These are phyloP conservation scores for Diarsia brunnea DNA, from an alignment of 2,888 invertebrate species.

Conservation along the genomic window DNA sequence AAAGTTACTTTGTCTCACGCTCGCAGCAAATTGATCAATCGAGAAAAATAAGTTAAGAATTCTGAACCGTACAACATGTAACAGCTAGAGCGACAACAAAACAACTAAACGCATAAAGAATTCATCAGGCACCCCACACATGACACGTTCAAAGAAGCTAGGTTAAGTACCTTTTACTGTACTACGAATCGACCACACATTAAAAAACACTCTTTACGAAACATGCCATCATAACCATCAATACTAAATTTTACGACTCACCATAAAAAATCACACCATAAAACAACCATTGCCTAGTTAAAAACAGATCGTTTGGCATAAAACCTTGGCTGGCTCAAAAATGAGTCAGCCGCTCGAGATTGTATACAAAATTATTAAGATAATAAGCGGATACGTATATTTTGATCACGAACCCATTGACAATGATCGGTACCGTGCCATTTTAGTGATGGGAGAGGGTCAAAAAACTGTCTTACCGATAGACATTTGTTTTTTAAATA, in stretches of 20 bases:
- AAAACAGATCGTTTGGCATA: conserved; percentile 78
- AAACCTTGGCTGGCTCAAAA: conserved; percentile 88
- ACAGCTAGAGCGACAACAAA: conserved; percentile 22
- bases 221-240: conserved; percentile 61
- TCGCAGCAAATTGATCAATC: conserved; percentile 8
- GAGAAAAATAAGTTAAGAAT: conserved; percentile 26
- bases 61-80: conserved; percentile 11
- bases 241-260: conserved; percentile 55
- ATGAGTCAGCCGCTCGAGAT: conserved; percentile 87
- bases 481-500: neutral
- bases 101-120: conserved; percentile 18
- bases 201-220: conserved; percentile 54
- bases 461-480: conserved; percentile 26
- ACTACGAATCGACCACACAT: conserved; percentile 55
- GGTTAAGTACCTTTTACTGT: conserved; percentile 40
- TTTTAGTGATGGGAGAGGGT: conserved; percentile 72
- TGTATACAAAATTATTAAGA: conserved; percentile 89
- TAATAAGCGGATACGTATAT: conserved; percentile 90
- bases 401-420: conserved; percentile 91
- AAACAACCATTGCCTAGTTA: conserved; percentile 70
- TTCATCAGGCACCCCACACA: conserved; percentile 36
- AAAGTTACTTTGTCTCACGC: too few species aligned
- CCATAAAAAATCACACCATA: conserved; percentile 64
- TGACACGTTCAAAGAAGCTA: conserved; percentile 35
- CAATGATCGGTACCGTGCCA: conserved; percentile 88